phyloP scores from a whole-genome alignment of 2,113 vertebrate species.

The Camarhynchus parvulus region DNA sequence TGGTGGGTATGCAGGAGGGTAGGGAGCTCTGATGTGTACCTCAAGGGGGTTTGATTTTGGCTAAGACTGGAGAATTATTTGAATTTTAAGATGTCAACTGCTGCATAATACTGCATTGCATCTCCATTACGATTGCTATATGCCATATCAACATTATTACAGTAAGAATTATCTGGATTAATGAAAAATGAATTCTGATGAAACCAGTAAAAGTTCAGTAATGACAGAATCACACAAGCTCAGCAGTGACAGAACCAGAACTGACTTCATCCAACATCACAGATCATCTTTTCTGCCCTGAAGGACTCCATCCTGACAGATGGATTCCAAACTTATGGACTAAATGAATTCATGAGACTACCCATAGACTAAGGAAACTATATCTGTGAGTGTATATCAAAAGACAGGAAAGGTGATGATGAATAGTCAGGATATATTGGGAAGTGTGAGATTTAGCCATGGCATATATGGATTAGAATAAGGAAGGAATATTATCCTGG shows the following conservation, averaged over 20 bases:
- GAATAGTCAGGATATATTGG: background rate
- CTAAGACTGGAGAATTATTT: background rate
- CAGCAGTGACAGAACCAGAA: background rate
- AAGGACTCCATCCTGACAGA: background rate
- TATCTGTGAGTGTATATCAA: background rate
- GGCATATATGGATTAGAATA: background rate
- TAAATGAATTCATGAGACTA: background rate
- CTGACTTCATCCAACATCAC: background rate
- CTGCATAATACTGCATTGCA: background rate
- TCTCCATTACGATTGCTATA: no score
- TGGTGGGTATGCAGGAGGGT: background rate
- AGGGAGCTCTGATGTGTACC: background rate
- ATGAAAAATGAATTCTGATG: background rate
- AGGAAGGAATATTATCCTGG: background rate
- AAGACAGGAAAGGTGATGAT: background rate
- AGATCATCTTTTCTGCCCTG: background rate
- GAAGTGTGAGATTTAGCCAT: background rate
- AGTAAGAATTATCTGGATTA: background rate
- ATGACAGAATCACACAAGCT: background rate
- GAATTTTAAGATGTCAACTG: background rate
- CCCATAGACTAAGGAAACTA: background rate
- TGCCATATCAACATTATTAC: background rate
- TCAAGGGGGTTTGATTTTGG: background rate
- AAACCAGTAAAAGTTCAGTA: background rate
- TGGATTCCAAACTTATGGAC: background rate